Evolutionary conservation across 2,888 invertebrate species (phyloP).

Genomic region (Adela reaumurella): DNA sequence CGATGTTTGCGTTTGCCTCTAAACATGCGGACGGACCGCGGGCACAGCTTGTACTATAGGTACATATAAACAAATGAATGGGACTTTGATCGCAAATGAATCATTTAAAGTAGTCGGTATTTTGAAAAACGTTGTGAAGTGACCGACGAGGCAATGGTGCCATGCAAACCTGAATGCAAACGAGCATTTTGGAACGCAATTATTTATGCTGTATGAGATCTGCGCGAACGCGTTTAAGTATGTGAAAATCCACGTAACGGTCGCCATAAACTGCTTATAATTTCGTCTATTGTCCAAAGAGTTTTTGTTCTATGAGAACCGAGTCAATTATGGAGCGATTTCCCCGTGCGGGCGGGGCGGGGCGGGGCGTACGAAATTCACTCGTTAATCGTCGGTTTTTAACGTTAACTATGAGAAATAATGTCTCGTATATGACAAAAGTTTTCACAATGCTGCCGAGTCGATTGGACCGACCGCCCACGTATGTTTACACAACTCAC

Average conservation of each 20-base stretch:
- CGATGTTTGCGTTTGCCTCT: too few relatives aligned
- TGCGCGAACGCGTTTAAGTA: slow-evolving; percentile 44
- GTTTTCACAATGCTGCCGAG: background rate
- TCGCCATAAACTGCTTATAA: slow-evolving; percentile 45
- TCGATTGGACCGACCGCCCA: background rate
- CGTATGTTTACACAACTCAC: background rate
- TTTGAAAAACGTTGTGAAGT: too few relatives aligned
- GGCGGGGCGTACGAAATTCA: slow-evolving; percentile 38
- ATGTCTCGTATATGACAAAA: slow-evolving; percentile 24
- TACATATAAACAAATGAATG: too few relatives aligned
- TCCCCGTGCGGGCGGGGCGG: too few relatives aligned
- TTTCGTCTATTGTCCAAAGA: slow-evolving; percentile 51
- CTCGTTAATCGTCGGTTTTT: slow-evolving; percentile 41
- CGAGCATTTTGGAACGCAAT: slow-evolving; percentile 17
- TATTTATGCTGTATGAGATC: slow-evolving; percentile 45
- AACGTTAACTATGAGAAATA: slow-evolving; percentile 54
- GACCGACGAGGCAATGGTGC: too few relatives aligned
- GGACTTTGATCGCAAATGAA: too few relatives aligned
- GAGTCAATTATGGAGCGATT: slow-evolving; percentile 40
- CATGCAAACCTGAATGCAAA: background rate
- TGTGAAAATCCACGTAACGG: slow-evolving; percentile 42
- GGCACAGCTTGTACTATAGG: too few relatives aligned
- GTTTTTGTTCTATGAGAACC: slow-evolving; percentile 52
- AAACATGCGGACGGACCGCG: too few relatives aligned
- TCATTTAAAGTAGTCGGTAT: too few relatives aligned